phyloP scores from a whole-genome alignment of 1,140 invertebrate species.

The Liolophura sinensis region DNA sequence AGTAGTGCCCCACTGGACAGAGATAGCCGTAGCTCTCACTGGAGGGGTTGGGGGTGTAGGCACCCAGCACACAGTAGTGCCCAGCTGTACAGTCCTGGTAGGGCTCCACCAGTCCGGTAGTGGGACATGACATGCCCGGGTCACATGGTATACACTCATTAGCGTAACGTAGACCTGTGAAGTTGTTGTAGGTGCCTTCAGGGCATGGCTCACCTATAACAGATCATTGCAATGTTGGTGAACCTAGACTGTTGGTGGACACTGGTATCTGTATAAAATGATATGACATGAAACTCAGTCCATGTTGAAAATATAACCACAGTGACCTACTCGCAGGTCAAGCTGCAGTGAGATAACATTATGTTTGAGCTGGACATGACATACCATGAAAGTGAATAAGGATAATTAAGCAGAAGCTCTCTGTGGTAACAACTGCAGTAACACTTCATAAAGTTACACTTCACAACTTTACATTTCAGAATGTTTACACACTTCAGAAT shows the following conservation, averaged over 20 bases:
- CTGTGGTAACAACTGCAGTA: too few relatives aligned
- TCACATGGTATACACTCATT: slow-evolving; percentile 49
- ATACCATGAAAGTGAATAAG: slow-evolving; percentile 11
- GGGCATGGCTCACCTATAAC: slow-evolving; percentile 37
- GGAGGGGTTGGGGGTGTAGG: slow-evolving; percentile 34
- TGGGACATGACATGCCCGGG: slow-evolving; percentile 47
- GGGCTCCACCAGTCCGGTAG: slow-evolving; percentile 30
- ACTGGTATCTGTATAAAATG: background rate
- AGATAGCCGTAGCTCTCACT: slow-evolving; percentile 40
- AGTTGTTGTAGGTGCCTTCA: slow-evolving; percentile 49
- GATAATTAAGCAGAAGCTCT: too few relatives aligned
- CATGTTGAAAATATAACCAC: background rate
- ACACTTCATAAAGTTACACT: too few relatives aligned
- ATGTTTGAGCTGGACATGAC: slow-evolving; percentile 8
- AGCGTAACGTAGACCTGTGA: slow-evolving; percentile 34
- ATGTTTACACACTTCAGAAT: too few relatives aligned
- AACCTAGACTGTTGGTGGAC: background rate
- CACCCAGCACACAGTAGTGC: slow-evolving; percentile 46
- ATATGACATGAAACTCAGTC: background rate
- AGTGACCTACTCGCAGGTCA: too few relatives aligned
- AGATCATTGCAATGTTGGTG: background rate
- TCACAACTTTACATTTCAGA: too few relatives aligned
- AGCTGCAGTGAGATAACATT: background rate
- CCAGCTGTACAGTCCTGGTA: slow-evolving; percentile 40
- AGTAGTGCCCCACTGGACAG: slow-evolving; percentile 50